A percentile compares a stretch with the other conserved stretches of the same genome.
Evolutionary conservation across 2,113 vertebrate species (phyloP).

Genomic region (Callaeas wilsoni): DNA sequence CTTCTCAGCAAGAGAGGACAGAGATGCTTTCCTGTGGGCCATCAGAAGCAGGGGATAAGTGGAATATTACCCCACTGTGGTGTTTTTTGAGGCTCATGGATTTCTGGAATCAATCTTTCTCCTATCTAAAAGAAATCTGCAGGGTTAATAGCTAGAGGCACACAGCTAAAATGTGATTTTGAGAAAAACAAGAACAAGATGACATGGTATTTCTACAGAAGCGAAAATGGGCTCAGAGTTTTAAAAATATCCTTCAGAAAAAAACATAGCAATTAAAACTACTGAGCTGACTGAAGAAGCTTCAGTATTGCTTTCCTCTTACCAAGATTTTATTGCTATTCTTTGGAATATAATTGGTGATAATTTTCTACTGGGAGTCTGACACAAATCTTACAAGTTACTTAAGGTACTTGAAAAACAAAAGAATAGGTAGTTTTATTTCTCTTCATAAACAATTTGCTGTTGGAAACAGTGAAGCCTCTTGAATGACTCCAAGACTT

Average conservation of each 20-base stretch:
- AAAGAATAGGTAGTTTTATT: not conserved
- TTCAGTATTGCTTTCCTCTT: not conserved
- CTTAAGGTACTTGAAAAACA: not conserved
- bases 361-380: slow-evolving; percentile 10
- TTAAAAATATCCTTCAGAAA: not conserved
- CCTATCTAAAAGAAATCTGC: not conserved
- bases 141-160: not conserved
- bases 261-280: not conserved
- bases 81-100: not conserved
- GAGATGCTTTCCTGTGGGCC: not conserved
- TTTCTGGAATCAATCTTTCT: not conserved
- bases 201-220: not conserved
- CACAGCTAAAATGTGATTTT: not conserved
- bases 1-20: not conserved
- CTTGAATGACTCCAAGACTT: not conserved
- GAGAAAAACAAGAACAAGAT: not conserved
- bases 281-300: not conserved
- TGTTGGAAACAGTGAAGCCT: not conserved
- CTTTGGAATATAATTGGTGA: not conserved
- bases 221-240: not conserved
- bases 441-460: not conserved
- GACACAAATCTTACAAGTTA: not conserved
- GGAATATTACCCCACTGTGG: not conserved
- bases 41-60: not conserved
- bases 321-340: slow-evolving; percentile 1